Base-by-base conservation (phyloP, 2,113 vertebrate genomes). In the Chloropsis cyanopogon region DNA sequence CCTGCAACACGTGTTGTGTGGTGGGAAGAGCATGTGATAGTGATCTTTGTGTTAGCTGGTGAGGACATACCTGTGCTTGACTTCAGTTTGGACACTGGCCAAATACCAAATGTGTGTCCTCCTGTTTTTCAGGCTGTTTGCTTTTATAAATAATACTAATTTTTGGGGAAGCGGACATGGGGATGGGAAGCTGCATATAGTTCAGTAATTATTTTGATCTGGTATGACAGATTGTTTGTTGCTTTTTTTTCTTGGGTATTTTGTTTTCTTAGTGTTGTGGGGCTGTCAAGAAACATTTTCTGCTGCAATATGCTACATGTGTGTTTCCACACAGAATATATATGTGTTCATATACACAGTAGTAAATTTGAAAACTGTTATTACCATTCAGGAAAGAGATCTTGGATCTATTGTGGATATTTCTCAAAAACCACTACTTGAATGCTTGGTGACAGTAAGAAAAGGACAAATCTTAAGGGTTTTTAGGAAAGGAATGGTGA, bases 301-400 rank as follows among this genome's bases (percentile, higher is more conserved):
- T 93, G 39, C 50, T 90, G 75, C 64, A 53, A 46, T 82, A 61
- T 66, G 35, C 21, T 52, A 26, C 2, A 8, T 81, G 13, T 82
- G 44, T 77, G 47, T 79, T 90, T 92, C 63, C 3, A 1, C 68
- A 59, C 77, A 82, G 84, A 64, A 50, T 91, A 59, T 63, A 19
- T 86, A 39, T 31, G 24, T 0, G 0, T 60, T 77, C 4, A 4
- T 2, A 0, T 66, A 70, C 2, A 3, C 26, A 26, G 29, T 15
- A 86, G 77, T 93, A 89, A 88, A 92, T 84, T 70, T 65, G 70
- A 54, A 78, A 91, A 46, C 42, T 68, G 14, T 42, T 95, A 64
- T 78, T 94, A 39, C 69, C 22, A 6, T 47, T 73, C 39, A 44
- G 60, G 33, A 89, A 73, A 71, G 72, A 78, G 81, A 54, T 80